Percentiles rank a stretch among this genome's conserved stretches.
These are phyloP conservation scores for Eonycteris spelaea DNA, from an alignment of 2,113 vertebrate species.

Conservation along the genomic window DNA sequence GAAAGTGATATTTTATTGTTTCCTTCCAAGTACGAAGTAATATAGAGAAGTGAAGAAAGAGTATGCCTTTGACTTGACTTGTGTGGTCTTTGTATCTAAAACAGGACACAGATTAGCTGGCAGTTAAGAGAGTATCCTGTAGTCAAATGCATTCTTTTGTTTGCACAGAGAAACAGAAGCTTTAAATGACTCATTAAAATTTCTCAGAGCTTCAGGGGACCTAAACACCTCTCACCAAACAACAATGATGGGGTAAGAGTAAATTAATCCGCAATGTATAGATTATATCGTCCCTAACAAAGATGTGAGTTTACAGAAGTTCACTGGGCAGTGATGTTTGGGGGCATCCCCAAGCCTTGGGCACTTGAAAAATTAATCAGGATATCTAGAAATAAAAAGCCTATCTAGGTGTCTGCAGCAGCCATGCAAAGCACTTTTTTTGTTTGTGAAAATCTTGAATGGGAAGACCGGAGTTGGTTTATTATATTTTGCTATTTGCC, in stretches of 20 bases:
- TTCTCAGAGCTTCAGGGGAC: background rate
- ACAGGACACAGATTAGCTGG: background rate
- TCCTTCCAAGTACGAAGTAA: background rate
- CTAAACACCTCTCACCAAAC: background rate
- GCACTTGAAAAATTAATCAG: slow-evolving; percentile 52
- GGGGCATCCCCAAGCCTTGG: background rate
- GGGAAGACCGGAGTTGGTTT: slow-evolving; percentile 63
- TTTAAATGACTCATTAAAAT: slow-evolving; percentile 36
- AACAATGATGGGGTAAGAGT: background rate
- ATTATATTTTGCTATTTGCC: slow-evolving; percentile 75
- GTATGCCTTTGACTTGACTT: background rate
- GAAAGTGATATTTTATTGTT: background rate
- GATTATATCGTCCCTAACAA: slow-evolving; percentile 25
- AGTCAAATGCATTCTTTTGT: background rate
- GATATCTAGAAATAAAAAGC: slow-evolving; percentile 51
- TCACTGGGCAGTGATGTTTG: slow-evolving; percentile 40
- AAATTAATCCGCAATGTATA: slow-evolving; percentile 26
- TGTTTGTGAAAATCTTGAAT: slow-evolving; percentile 70
- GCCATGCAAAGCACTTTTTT: slow-evolving; percentile 68
- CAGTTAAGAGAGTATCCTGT: background rate
- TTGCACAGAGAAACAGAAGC: slow-evolving; percentile 8
- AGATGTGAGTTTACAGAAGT: slow-evolving; percentile 49
- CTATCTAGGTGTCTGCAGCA: background rate
- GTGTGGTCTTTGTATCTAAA: background rate
- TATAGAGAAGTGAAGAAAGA: background rate